Percentiles rank a stretch among this genome's conserved stretches.
phyloP scores from a whole-genome alignment of 2,797 vertebrate species.

The Oryzias sinensis region DNA sequence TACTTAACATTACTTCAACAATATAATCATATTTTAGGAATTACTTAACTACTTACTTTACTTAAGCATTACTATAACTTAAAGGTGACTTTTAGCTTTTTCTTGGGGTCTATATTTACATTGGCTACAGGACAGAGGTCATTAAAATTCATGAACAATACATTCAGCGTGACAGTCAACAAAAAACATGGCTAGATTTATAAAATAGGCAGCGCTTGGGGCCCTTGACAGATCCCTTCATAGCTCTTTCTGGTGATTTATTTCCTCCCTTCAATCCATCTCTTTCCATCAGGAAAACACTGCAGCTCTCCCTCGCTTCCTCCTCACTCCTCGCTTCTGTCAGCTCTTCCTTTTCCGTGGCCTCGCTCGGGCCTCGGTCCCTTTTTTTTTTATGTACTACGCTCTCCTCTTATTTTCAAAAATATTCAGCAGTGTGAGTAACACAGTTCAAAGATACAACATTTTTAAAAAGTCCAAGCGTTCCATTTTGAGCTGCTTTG shows the following conservation, averaged over 20 bases:
- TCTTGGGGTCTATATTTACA: neutral
- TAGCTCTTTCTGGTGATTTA: slow-evolving; percentile 28
- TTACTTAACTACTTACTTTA: no score
- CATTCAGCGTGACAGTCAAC: slow-evolving; percentile 9
- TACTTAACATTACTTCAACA: no score
- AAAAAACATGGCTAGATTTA: slow-evolving; percentile 1
- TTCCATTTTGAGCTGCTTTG: slow-evolving; percentile 19
- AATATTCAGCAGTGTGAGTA: no score
- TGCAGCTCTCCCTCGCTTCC: slow-evolving; percentile 63
- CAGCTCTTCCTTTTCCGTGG: slow-evolving; percentile 3
- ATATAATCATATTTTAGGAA: no score
- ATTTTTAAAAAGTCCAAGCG: no score
- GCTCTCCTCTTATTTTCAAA: no score
- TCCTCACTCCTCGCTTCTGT: slow-evolving; percentile 56
- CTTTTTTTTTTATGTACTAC: neutral
- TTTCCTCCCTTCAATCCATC: slow-evolving; percentile 48
- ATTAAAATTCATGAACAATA: slow-evolving; percentile 2
- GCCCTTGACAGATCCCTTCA: slow-evolving; percentile 5
- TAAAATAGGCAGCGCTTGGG: slow-evolving; percentile 19
- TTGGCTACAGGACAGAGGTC: slow-evolving; percentile 1
- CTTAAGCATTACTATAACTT: no score
- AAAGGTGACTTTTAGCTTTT: no score
- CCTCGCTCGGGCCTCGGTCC: slow-evolving; percentile 33
- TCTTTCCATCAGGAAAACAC: slow-evolving; percentile 68
- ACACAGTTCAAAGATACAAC: no score